phyloP scores from a whole-genome alignment of 2,888 invertebrate genomes.

The Norana najaformis region DNA sequence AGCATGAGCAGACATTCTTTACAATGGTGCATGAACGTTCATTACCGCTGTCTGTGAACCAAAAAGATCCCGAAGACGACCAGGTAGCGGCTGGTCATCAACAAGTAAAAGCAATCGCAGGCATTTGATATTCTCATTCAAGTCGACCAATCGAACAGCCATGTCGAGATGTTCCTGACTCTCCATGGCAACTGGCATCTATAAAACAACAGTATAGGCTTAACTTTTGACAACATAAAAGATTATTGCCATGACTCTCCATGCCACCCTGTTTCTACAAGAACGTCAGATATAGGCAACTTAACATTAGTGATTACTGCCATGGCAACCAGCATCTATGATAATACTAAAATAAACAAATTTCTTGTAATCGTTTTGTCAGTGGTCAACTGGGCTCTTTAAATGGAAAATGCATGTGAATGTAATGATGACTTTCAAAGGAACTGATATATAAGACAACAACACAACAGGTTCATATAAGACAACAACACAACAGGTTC shows the following conservation, averaged over 20 bases:
- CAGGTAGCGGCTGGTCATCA: neutral
- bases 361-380: neutral
- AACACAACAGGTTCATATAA: neutral
- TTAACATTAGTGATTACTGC: neutral
- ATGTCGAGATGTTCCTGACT: slow-evolving; percentile 27
- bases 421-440: too few relatives aligned
- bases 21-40: neutral
- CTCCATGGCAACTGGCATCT: slow-evolving; percentile 30
- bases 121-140: slow-evolving; percentile 8
- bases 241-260: neutral
- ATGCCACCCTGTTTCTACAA: neutral
- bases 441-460: neutral
- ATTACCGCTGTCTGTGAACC: neutral
- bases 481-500: too few relatives aligned
- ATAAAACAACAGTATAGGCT: neutral
- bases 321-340: neutral
- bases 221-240: neutral
- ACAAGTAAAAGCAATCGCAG: neutral
- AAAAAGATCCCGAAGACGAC: slow-evolving; percentile 14
- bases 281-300: too few relatives aligned
- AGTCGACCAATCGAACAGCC: neutral
- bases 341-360: neutral
- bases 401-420: neutral
- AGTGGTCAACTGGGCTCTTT: too few relatives aligned
- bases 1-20: neutral